phyloP scores from a whole-genome alignment of 92 coral and sea anemone genomes.

The Actinernus sp. region DNA sequence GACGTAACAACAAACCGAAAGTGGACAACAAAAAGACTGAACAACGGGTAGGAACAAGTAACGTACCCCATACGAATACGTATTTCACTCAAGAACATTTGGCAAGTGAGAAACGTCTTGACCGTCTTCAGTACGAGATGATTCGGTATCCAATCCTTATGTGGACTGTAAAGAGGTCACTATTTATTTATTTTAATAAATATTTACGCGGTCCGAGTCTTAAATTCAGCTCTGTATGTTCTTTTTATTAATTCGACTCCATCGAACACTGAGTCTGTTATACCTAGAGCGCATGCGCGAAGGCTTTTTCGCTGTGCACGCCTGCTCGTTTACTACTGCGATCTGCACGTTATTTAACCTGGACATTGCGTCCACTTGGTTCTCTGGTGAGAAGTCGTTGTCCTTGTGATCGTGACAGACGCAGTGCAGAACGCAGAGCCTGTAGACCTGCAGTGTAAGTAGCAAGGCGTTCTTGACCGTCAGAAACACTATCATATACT shows the following conservation, averaged over 20 bases:
- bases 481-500: constrained; percentile 94
- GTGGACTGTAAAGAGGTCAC: no score
- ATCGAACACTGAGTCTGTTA: constrained; percentile 53
- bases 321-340: constrained; percentile 77
- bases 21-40: no score
- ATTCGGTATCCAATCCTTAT: no score
- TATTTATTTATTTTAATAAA: no score
- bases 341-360: constrained; percentile 92
- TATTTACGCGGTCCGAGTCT: no score
- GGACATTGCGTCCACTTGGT: constrained; percentile 75
- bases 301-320: constrained; percentile 14
- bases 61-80: no score
- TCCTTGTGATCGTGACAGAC: constrained; percentile 93
- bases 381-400: constrained; percentile 97
- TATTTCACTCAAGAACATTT: no score
- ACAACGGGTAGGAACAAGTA: no score
- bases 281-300: constrained; percentile 24
- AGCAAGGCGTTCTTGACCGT: constrained; percentile 96
- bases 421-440: constrained; percentile 89
- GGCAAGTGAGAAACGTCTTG: no score
- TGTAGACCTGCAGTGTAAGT: constrained; percentile 85
- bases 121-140: no score
- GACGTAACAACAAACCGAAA: no score
- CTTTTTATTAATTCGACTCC: constrained; percentile 38
- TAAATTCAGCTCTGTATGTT: constrained; percentile 14